Evolutionary conservation across 2,797 vertebrate species (phyloP), one percentile per base, ranked within the genome.

Genomic region (Octomys mimax): DNA sequence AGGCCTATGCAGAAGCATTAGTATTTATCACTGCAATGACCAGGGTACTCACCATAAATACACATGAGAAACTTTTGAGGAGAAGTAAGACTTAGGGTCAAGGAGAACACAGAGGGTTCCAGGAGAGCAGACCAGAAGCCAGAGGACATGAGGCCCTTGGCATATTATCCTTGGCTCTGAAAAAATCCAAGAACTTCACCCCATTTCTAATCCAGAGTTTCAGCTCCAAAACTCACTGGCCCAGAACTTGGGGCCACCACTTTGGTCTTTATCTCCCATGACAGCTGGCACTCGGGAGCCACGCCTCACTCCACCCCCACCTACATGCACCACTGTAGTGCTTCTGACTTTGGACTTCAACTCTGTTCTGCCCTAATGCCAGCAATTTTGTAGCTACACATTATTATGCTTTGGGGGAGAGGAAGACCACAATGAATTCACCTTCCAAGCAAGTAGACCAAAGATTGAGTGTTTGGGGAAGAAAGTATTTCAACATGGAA

Each of bases 191-290:
- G 33, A 79, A 26, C n/a, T 7, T 77, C 18, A 4, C 5, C 18
- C 49, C 5, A 12, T 19, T 16, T 14, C n/a, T 39, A 36, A 26
- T 24, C 75, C 81, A 46, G 62, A 52, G 86, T 39, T 77, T 46
- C 18, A 19, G 49, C n/a, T 42, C 61, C 28, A 52, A 93, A 89
- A 61, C 52, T 64, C 18, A 0, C 54, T 59, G 91, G 46, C 77
- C 57, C 71, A 59, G 73, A 79, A 83, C 93, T 54, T 39, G 24
- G 26, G 71, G 66, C 75, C 54, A 87, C 79, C 33, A 73, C 75
- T 39, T 81, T 42, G 33, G 33, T 71, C 71, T 94, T 92, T 96
- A 97, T 96, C 97, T 94, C 79, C 39, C 57, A 70, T 12, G 16
- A 49, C 91, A 95, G 84, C 16, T 6, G 68, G 90, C n/a, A 57